phyloP scores from a whole-genome alignment of 2,113 vertebrate species.

The Arothron firmamentum region DNA sequence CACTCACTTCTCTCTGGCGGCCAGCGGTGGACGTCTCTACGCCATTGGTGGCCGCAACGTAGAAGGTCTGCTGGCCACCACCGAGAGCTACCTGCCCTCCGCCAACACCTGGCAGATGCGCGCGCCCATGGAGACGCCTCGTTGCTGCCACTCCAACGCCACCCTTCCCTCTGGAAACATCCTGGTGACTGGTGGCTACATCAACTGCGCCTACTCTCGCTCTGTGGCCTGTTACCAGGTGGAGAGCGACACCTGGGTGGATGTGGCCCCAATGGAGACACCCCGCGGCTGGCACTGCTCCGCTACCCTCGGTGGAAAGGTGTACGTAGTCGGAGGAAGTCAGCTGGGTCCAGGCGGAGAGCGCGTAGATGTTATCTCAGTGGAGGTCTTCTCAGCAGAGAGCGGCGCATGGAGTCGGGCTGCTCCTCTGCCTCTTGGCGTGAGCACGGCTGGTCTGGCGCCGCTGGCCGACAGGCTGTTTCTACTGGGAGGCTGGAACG shows the following conservation, averaged over 20 bases:
- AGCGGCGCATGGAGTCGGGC: constrained; percentile 69
- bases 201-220: constrained; percentile 80
- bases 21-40: constrained; percentile 76
- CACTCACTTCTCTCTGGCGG: constrained; percentile 81
- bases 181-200: constrained; percentile 79
- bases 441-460: constrained; percentile 80
- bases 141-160: constrained; percentile 81
- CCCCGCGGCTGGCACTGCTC: constrained; percentile 83
- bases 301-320: constrained; percentile 53
- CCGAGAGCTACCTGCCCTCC: constrained; percentile 80
- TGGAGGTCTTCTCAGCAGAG: constrained; percentile 75
- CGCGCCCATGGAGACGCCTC: constrained; percentile 74
- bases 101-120: constrained; percentile 80
- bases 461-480: constrained; percentile 68
- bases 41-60: constrained; percentile 79
- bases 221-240: constrained; percentile 74
- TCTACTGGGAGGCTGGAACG: constrained; percentile 82
- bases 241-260: constrained; percentile 70
- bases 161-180: constrained; percentile 73
- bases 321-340: constrained; percentile 80
- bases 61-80: constrained; percentile 74
- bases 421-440: constrained; percentile 70
- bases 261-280: constrained; percentile 69
- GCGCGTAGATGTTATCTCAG: constrained; percentile 75
- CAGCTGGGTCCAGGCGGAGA: constrained; percentile 77